Evolutionary conservation across 1,140 invertebrate genomes (phyloP).

Genomic region (Alviniconcha marisindica): DNA sequence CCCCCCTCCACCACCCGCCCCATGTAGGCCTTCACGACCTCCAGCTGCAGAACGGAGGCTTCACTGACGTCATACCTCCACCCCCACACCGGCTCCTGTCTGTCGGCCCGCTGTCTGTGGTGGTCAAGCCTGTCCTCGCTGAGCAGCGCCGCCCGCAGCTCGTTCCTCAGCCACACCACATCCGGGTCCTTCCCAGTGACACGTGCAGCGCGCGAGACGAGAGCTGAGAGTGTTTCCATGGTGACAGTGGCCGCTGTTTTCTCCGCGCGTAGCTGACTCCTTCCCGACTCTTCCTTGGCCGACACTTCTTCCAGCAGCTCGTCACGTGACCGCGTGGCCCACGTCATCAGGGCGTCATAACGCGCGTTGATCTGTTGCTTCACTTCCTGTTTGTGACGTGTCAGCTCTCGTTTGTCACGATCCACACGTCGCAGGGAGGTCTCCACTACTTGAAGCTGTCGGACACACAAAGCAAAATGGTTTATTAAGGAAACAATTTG

Average conservation of each 20-base stretch:
- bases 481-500: neutral
- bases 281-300: neutral
- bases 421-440: neutral
- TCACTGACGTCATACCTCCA: neutral
- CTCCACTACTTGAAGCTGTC: neutral
- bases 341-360: neutral
- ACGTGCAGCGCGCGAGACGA: neutral
- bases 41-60: neutral
- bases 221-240: neutral
- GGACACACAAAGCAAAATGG: neutral
- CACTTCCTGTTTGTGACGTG: conserved; percentile 21
- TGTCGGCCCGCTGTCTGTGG: neutral
- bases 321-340: neutral
- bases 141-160: conserved; percentile 32
- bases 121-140: neutral
- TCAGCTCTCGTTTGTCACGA: neutral
- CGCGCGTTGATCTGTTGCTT: neutral
- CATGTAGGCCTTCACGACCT: conserved; percentile 6
- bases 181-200: neutral
- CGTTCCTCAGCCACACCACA: neutral
- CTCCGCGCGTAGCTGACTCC: neutral
- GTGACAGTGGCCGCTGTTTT: neutral
- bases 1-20: neutral
- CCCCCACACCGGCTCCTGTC: neutral
- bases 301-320: conserved; percentile 2